Percentiles rank a stretch among this genome's conserved stretches.
Evolutionary conservation across 1,140 invertebrate species (phyloP).

Genomic region (Sycophila sp.): DNA sequence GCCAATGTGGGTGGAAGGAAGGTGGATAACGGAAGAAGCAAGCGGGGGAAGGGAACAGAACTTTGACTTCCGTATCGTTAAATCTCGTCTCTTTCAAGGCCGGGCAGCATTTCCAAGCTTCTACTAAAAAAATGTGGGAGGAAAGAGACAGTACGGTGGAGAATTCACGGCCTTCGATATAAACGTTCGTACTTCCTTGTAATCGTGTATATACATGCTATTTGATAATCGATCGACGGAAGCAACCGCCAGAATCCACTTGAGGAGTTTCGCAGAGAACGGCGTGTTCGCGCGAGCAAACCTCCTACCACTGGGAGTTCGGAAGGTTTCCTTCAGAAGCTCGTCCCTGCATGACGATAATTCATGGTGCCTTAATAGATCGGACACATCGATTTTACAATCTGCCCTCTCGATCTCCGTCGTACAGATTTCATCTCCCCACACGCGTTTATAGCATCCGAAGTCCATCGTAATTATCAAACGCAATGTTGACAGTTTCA

Average conservation of each 20-base stretch:
- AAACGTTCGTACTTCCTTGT: neutral
- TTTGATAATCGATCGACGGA: slow-evolving; percentile 3
- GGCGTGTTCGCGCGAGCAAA: neutral
- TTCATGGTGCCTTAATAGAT: too few species aligned
- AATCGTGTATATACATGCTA: neutral
- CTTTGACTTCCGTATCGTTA: slow-evolving; percentile 1
- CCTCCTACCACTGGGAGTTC: too few species aligned
- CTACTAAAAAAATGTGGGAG: neutral
- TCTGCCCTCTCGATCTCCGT: too few species aligned
- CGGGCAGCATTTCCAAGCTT: neutral
- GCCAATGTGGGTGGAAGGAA: too few species aligned
- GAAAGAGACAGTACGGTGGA: neutral
- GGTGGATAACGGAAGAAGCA: too few species aligned
- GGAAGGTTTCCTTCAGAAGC: too few species aligned
- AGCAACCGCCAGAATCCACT: neutral
- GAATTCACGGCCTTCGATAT: neutral
- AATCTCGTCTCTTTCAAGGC: neutral
- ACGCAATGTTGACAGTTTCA: too few species aligned
- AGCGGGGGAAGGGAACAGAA: neutral
- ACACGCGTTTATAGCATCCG: too few species aligned
- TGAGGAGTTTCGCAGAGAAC: neutral
- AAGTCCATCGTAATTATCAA: too few species aligned
- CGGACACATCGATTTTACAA: too few species aligned
- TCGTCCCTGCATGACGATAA: too few species aligned
- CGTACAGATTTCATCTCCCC: too few species aligned